Evolutionary conservation across 2,797 vertebrate species (phyloP), one percentile per base, ranked within the genome.

Genomic region (Ptychadena robeensis): DNA sequence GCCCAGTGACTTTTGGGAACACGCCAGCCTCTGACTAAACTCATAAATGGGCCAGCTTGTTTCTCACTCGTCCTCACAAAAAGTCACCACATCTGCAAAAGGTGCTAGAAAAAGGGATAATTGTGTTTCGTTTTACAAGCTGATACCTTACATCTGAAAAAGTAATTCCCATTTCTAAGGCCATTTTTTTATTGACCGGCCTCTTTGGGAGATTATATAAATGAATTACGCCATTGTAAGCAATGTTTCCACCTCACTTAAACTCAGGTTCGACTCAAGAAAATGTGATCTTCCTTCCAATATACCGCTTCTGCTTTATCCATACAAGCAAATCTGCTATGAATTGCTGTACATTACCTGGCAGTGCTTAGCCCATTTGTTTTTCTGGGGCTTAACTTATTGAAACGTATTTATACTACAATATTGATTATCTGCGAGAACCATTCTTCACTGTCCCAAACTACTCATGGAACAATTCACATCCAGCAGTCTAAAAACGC

Each of bases 341-440:
- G 70, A 73, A 63, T 79, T 68, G 32, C 76, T 73, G 63, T 73
- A 75, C 40, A 68, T 68, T 79, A 83, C 44, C 69, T 59, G 69
- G 32, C 76, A 57, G 40, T 37, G 34, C 69, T 48, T 73, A 15
- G 34, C 69, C 81, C 27, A 83, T 83, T 83, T 73, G 78, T 83
- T 83, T 83, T 79, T 76, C 44, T 68, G 68, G 59, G 70, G 27
- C 72, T 68, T 83, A 68, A 79, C 63, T 65, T 83, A 83, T 83
- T 83, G 82, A 79, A 83, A 76, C 69, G 67, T 83, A 79, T 83
- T 78, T 83, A 83, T 83, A 73, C 66, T 59, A 73, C 69, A 27
- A 34, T 83, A 83, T 79, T 83, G 82, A 83, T 83, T 79, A 83
- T 70, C 82, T 79, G 61, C n/a, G 37, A 79, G 44, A 79, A 40